These are phyloP conservation scores for Gobionotothen gibberifrons DNA, from an alignment of 2,797 vertebrate species.

Conservation along the genomic window DNA sequence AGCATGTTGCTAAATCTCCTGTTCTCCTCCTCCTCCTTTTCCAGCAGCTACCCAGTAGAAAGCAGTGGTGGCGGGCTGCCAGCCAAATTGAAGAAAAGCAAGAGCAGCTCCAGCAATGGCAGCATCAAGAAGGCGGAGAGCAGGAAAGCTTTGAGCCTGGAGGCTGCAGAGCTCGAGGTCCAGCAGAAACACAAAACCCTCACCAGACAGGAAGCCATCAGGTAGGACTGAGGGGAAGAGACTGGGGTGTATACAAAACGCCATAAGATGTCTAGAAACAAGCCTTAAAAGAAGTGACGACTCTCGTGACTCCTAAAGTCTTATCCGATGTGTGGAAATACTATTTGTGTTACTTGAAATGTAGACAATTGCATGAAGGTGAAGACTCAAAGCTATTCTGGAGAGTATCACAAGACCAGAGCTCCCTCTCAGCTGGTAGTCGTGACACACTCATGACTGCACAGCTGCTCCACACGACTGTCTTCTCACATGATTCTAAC, in stretches of 20 bases:
- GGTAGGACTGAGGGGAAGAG: constrained; percentile 56
- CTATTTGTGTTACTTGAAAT: neutral
- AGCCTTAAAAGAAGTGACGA: no score
- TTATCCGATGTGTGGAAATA: neutral
- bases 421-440: constrained; percentile 45
- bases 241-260: no score
- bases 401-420: constrained; percentile 67
- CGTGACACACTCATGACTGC: constrained; percentile 62
- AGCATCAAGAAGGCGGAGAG: constrained; percentile 71
- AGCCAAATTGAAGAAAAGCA: constrained; percentile 78
- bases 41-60: constrained; percentile 74
- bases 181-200: constrained; percentile 72
- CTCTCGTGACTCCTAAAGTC: neutral
- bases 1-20: constrained; percentile 2
- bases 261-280: no score
- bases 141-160: constrained; percentile 84
- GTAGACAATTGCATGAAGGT: neutral
- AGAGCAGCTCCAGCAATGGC: constrained; percentile 69
- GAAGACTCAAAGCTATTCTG: constrained; percentile 13
- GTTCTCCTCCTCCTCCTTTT: neutral
- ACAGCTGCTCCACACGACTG: constrained; percentile 8
- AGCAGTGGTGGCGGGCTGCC: constrained; percentile 69
- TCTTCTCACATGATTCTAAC: constrained; percentile 63
- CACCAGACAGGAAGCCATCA: constrained; percentile 78
- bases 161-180: constrained; percentile 76